A percentile compares a stretch with the other conserved stretches of the same genome.
Evolutionary conservation across 1,140 invertebrate genomes (phyloP).

Genomic region (Centruroides sculpturatus): DNA sequence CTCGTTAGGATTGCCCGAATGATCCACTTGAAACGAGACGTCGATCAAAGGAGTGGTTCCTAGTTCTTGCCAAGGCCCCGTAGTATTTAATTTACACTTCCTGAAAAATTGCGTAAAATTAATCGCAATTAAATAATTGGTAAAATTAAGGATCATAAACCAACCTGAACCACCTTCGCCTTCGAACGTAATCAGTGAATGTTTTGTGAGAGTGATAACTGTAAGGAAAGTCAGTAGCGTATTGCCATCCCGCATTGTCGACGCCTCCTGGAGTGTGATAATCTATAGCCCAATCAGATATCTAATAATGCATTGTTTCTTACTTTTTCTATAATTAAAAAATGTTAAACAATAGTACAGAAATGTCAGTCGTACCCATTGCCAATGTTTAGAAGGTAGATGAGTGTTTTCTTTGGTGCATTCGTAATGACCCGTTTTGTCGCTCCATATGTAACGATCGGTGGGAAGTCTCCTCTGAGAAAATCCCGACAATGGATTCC

Average conservation of each 20-base stretch:
- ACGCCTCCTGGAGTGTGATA: slow-evolving; percentile 75
- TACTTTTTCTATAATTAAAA: too few relatives aligned
- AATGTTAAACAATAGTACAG: neutral
- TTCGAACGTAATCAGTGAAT: slow-evolving; percentile 73
- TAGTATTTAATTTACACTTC: slow-evolving; percentile 59
- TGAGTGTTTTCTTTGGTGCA: slow-evolving; percentile 69
- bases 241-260: slow-evolving; percentile 84
- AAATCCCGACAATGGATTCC: slow-evolving; percentile 81
- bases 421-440: slow-evolving; percentile 61
- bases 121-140: neutral
- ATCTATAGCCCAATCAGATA: slow-evolving; percentile 78
- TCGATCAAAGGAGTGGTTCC: slow-evolving; percentile 68
- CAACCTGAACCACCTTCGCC: slow-evolving; percentile 56
- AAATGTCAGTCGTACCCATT: slow-evolving; percentile 47
- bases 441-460: slow-evolving; percentile 65
- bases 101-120: slow-evolving; percentile 26
- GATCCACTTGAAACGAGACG: slow-evolving; percentile 52
- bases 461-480: slow-evolving; percentile 68
- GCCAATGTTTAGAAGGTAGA: slow-evolving; percentile 68
- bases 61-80: slow-evolving; percentile 71
- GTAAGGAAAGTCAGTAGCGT: slow-evolving; percentile 77
- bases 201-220: slow-evolving; percentile 68
- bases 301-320: slow-evolving; percentile 29
- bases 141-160: neutral
- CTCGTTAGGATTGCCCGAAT: slow-evolving; percentile 4